A percentile compares a stretch with the other conserved stretches of the same genome.
These are phyloP conservation scores for Clarias gariepinus DNA, from an alignment of 2,113 vertebrate genomes.

Conservation along the genomic window DNA sequence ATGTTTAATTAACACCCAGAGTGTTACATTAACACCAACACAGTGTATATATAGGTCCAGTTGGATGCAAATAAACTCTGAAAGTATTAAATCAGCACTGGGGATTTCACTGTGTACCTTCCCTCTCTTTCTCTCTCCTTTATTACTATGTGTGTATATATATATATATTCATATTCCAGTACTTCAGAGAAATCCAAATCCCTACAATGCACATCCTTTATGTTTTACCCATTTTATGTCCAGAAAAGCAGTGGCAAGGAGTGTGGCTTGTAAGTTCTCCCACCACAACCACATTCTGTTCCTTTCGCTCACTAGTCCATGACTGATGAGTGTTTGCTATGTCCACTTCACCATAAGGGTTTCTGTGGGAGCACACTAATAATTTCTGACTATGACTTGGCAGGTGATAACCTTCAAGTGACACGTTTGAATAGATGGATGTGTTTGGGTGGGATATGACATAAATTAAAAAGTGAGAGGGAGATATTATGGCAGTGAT, in stretches of 20 bases:
- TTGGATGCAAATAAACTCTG: too few species aligned
- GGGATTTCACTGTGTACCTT: too few species aligned
- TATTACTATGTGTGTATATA: too few species aligned
- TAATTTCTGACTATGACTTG: constrained; percentile 30
- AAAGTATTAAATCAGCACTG: too few species aligned
- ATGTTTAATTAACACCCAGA: not conserved
- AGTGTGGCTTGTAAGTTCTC: constrained; percentile 1
- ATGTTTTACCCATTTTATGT: not conserved
- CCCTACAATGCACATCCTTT: not conserved
- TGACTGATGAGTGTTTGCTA: constrained; percentile 22
- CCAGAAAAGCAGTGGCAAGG: not conserved
- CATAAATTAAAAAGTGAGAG: constrained; percentile 52
- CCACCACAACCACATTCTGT: constrained; percentile 24
- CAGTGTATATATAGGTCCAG: too few species aligned
- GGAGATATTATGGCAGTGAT: constrained; percentile 46
- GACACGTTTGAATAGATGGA: constrained; percentile 38
- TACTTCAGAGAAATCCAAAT: not conserved
- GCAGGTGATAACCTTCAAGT: constrained; percentile 50
- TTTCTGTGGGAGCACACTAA: constrained; percentile 15
- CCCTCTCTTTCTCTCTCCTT: too few species aligned
- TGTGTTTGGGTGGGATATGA: constrained; percentile 26
- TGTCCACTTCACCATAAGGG: constrained; percentile 5
- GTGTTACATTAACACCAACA: not conserved
- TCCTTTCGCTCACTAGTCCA: not conserved
- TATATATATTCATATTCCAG: not conserved